Percentiles rank a stretch among this genome's conserved stretches.
Conservation (phyloP, 2,888 invertebrate genomes). For the Luperina testacea region DNA sequence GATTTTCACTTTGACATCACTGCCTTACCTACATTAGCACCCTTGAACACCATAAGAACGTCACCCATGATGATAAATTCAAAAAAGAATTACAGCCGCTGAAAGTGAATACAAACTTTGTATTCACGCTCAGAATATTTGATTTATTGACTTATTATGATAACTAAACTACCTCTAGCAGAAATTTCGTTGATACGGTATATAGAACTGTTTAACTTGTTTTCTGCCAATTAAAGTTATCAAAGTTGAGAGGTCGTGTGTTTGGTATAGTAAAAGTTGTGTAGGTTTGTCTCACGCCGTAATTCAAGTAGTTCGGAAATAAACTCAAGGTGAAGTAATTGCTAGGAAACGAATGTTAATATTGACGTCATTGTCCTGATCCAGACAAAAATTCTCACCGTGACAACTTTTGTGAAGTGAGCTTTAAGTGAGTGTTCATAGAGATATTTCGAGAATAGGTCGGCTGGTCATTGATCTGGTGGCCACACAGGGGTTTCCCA, state of each 20-base stretch:
- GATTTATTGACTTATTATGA: conserved; percentile 35
- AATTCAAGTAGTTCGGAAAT: neutral
- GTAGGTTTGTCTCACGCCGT: neutral
- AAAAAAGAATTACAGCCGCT: too few relatives aligned
- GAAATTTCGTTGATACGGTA: neutral
- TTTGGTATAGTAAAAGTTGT: neutral
- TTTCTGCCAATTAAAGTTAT: conserved; percentile 9
- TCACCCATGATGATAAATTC: too few relatives aligned
- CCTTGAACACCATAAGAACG: too few relatives aligned
- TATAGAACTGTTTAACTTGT: neutral
- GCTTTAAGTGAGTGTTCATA: neutral
- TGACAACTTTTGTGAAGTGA: neutral
- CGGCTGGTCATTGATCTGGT: neutral
- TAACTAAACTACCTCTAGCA: conserved; percentile 19
- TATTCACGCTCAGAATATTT: conserved; percentile 5
- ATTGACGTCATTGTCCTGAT: neutral
- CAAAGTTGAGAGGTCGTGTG: neutral
- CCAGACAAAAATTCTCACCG: neutral
- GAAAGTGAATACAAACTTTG: neutral
- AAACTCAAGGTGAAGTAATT: neutral
- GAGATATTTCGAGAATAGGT: too few relatives aligned
- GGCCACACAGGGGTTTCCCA: neutral
- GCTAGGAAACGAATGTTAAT: neutral
- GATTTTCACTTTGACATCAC: too few relatives aligned
- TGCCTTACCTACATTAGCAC: too few relatives aligned